These are phyloP conservation scores for Brachionus asplanchnoidis DNA, from an alignment of 1,140 invertebrate species.

Conservation along the genomic window DNA sequence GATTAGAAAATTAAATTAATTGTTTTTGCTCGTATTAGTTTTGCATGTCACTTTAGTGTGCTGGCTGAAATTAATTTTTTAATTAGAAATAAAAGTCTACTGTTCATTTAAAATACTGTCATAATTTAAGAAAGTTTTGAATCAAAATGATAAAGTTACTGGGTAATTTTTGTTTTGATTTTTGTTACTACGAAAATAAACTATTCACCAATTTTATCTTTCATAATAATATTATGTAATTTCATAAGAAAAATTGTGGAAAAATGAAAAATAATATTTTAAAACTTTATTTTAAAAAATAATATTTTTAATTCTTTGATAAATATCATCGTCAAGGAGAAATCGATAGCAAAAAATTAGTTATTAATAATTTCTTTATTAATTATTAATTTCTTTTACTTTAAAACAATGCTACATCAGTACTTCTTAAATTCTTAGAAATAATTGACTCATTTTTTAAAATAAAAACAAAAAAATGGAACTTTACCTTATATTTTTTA, in stretches of 20 bases:
- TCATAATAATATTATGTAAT: not conserved
- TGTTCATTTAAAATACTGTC: not conserved
- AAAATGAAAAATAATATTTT: no score
- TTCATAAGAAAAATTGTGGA: not conserved
- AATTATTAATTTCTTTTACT: not conserved
- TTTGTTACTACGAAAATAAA: not conserved
- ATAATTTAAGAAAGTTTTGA: not conserved
- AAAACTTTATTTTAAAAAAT: no score
- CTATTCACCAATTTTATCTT: not conserved
- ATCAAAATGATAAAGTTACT: not conserved
- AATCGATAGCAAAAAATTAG: not conserved
- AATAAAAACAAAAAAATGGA: not conserved
- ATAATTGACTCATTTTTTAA: not conserved
- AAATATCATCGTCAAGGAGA: not conserved
- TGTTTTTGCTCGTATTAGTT: not conserved
- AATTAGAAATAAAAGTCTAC: not conserved
- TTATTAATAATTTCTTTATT: no score
- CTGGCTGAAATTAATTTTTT: not conserved
- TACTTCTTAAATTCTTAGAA: not conserved
- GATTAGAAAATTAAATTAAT: not conserved
- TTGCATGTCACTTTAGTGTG: not conserved
- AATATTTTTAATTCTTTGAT: not conserved
- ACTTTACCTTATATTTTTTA: no score
- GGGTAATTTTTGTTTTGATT: not conserved
- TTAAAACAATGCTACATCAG: not conserved